Percentiles rank a stretch among this genome's conserved stretches.
Evolutionary conservation across 2,888 invertebrate species (phyloP).

Genomic region (Odontocerum albicorne): DNA sequence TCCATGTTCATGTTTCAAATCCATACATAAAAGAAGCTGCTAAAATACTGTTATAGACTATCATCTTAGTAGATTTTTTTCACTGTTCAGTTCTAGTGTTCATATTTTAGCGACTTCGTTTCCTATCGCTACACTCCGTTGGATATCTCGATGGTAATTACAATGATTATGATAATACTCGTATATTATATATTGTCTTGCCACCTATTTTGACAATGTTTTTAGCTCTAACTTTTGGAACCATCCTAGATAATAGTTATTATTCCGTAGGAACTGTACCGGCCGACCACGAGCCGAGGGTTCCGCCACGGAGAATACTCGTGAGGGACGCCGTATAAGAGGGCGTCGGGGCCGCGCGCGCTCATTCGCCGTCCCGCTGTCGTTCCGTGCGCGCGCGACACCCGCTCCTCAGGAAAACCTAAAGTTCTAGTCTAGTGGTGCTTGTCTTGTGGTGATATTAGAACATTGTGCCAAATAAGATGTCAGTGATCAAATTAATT

Average conservation of each 20-base stretch:
- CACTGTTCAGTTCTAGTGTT: too few relatives aligned
- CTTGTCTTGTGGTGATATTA: conserved; percentile 10
- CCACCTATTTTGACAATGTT: too few relatives aligned
- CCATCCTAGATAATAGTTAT: conserved; percentile 4
- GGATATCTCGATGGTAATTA: too few relatives aligned
- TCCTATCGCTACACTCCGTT: too few relatives aligned
- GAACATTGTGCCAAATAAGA: conserved; percentile 21
- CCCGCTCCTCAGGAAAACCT: neutral
- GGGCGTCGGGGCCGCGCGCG: conserved; percentile 14
- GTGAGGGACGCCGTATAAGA: conserved; percentile 19
- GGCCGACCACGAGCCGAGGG: neutral
- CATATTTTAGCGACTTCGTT: too few relatives aligned
- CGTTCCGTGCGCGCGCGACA: conserved; percentile 8
- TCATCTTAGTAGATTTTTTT: too few relatives aligned
- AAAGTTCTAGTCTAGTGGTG: conserved; percentile 2
- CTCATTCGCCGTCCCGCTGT: conserved; percentile 10
- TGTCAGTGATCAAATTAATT: conserved; percentile 28
- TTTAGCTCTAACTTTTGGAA: too few relatives aligned
- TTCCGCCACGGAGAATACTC: neutral
- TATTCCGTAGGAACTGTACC: conserved; percentile 10
- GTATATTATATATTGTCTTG: too few relatives aligned
- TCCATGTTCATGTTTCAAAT: too few relatives aligned
- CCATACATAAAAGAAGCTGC: too few relatives aligned
- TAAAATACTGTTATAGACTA: too few relatives aligned
- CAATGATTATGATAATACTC: too few relatives aligned